Conservation (phyloP, 2,797 vertebrate species). For the Eulemur albifrons region DNA sequence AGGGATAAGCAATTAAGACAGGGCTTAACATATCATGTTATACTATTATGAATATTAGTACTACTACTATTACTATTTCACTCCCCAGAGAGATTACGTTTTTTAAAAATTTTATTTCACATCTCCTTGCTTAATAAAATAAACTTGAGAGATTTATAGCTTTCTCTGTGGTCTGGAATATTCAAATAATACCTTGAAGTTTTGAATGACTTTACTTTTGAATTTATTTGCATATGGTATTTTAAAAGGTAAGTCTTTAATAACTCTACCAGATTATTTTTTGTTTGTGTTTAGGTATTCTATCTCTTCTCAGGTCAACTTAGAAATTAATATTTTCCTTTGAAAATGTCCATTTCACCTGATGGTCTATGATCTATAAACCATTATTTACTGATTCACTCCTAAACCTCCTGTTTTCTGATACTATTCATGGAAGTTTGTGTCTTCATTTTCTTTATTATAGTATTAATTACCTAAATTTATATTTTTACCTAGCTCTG, state of each 20-base stretch:
- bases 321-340: constrained; percentile 29
- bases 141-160: background rate
- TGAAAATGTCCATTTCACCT: background rate
- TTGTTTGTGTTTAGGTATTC: background rate
- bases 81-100: background rate
- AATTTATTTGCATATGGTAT: background rate
- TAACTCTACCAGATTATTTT: background rate
- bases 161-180: background rate
- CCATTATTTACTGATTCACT: background rate
- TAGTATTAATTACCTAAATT: background rate
- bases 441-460: background rate
- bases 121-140: background rate
- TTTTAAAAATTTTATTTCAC: background rate
- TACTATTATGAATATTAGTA: background rate
- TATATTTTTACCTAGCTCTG: background rate
- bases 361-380: background rate
- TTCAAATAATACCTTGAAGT: background rate
- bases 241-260: background rate
- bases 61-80: background rate
- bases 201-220: background rate
- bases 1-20: background rate
- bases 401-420: background rate
- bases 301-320: background rate
- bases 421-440: background rate
- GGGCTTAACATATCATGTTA: background rate